Evolutionary conservation across 2,113 vertebrate genomes (phyloP).

Genomic region (Chelonoidis abingdonii): DNA sequence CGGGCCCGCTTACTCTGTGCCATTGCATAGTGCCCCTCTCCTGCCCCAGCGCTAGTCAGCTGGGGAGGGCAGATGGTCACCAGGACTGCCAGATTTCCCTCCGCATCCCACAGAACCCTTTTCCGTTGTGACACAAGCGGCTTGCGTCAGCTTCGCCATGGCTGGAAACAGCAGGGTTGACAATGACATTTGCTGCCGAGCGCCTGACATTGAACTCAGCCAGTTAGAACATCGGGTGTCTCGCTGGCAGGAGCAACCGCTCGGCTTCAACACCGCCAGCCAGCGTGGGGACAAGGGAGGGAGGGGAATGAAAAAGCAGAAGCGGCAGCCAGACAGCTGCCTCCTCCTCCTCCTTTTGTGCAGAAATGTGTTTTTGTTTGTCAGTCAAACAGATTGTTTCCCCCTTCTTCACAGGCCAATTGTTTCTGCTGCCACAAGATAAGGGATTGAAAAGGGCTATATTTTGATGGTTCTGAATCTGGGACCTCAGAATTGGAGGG

Average conservation of each 20-base stretch:
- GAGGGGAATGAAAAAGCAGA: constrained; percentile 61
- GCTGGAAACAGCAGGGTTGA: not conserved
- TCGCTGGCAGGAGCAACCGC: constrained; percentile 65
- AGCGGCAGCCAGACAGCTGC: constrained; percentile 74
- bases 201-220: constrained; percentile 71
- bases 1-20: constrained; percentile 50
- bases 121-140: not conserved
- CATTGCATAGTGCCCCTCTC: not conserved
- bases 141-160: not conserved
- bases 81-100: not conserved
- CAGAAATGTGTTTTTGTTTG: constrained; percentile 78
- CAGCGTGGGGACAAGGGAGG: constrained; percentile 58
- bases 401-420: constrained; percentile 74
- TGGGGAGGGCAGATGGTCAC: not conserved
- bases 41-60: not conserved
- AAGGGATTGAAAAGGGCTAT: constrained; percentile 72
- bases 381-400: constrained; percentile 78
- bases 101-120: not conserved
- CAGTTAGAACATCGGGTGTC: constrained; percentile 67
- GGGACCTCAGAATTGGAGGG: constrained; percentile 51
- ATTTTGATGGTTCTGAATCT: constrained; percentile 66
- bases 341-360: constrained; percentile 74
- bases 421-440: constrained; percentile 79
- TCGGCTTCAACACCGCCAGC: constrained; percentile 39
- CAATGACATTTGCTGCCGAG: constrained; percentile 67